Evolutionary conservation across 2,113 vertebrate species (phyloP), one percentile per base, ranked within the genome.

Genomic region (Choloepus hoffmanni): DNA sequence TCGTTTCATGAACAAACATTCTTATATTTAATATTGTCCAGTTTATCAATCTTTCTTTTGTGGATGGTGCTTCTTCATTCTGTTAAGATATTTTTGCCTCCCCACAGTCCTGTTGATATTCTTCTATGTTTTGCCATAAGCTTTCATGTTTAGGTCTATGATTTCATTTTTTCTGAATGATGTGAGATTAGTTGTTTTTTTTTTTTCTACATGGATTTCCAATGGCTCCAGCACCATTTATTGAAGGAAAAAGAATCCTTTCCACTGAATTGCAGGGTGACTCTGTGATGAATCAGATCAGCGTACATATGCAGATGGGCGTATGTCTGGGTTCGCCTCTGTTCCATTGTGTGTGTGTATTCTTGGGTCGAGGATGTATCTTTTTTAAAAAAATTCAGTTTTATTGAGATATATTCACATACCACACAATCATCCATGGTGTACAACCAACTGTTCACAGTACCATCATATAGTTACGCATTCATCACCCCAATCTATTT

Each of bases 231-330:
- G 74, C 16, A 18, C 1, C 23, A 15, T 40, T 40, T 30, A 12
- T 0, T 23, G 40, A 24, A 7, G 55, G 60, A 36, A 58, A 7
- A 40, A 28, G 19, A 23, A 60, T 60, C 24, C 30, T 36, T 68
- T 60, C 48, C 23, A 26, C 50, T 12, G 9, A 36, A 15, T 8
- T 2, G 7, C 18, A 10, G 21, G 30, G 23, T 2, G 33, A 19
- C 28, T 58, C 13, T 45, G 30, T 63, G 84, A 24, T 28, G 33
- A 30, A 24, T 70, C 12, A 7, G 30, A 26, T 65, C 16, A 15
- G 18, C 18, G 1, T 2, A 23, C 4, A 6, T 9, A 40, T 10
- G 33, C 1, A 11, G 30, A 3, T 0, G 23, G 36, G 16, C 16
- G 53, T 0, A 0, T 48, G 33, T 79, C 53, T 28, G 43, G 84